Percentiles rank a stretch among this genome's conserved stretches.
Evolutionary conservation across 2,888 invertebrate species (phyloP).

Genomic region (Coenonympha glycerion): DNA sequence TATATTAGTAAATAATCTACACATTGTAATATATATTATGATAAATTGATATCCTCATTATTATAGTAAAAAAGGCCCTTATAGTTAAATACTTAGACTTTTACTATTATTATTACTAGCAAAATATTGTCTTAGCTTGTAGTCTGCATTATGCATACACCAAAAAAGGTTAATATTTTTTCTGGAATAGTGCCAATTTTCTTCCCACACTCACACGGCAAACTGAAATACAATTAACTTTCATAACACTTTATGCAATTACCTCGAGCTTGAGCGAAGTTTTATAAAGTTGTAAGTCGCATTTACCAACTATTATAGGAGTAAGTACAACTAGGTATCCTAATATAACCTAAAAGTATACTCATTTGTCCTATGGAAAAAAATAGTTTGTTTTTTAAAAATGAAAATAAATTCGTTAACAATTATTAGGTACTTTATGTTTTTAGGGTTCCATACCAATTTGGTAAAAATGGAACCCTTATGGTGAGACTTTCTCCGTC

Average conservation of each 20-base stretch:
- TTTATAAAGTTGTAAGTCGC: slow-evolving; percentile 20
- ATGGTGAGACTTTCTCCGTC: no score
- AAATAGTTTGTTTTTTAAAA: no score
- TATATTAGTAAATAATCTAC: no score
- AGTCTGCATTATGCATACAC: neutral
- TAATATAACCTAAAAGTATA: no score
- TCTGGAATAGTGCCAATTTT: slow-evolving; percentile 25
- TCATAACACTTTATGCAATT: slow-evolving; percentile 25
- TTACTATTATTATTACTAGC: neutral
- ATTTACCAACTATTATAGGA: slow-evolving; percentile 12
- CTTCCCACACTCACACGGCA: slow-evolving; percentile 19
- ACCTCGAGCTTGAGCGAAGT: slow-evolving; percentile 18
- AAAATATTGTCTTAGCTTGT: neutral
- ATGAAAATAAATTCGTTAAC: no score
- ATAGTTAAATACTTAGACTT: neutral
- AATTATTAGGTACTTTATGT: no score
- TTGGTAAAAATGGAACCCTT: no score
- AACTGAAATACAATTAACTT: slow-evolving; percentile 27
- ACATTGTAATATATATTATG: no score
- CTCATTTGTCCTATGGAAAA: no score
- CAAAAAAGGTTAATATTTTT: slow-evolving; percentile 24
- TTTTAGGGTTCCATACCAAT: no score
- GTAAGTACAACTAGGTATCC: no score
- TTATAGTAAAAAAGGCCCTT: neutral
- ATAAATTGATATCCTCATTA: no score